Percentiles rank a stretch among this genome's conserved stretches.
Evolutionary conservation across 2,888 invertebrate species (phyloP).

Genomic region (Mechanitis messenoides): DNA sequence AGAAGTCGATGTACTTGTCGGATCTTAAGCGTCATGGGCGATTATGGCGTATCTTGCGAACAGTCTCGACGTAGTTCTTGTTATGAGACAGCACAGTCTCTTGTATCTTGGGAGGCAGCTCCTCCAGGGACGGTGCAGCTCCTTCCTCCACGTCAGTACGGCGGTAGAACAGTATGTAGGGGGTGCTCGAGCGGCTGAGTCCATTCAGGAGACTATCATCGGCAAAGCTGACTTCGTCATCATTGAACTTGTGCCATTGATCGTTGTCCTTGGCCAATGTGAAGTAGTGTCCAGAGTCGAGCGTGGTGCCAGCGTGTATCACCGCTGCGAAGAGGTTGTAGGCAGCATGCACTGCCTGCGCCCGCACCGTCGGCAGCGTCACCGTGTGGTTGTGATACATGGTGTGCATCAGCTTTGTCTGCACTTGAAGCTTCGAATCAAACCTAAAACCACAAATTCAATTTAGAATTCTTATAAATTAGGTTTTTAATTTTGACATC

Average conservation of each 20-base stretch:
- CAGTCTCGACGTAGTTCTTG: conserved; percentile 52
- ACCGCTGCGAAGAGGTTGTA: conserved; percentile 89
- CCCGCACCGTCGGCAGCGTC: conserved; percentile 57
- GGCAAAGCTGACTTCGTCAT: conserved; percentile 81
- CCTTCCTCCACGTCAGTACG: conserved; percentile 65
- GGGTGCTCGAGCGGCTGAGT: conserved; percentile 84
- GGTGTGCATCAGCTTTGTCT: conserved; percentile 87
- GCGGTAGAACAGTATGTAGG: conserved; percentile 87
- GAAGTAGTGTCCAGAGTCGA: conserved; percentile 93
- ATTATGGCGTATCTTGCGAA: conserved; percentile 41
- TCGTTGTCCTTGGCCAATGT: conserved; percentile 84
- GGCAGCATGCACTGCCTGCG: conserved; percentile 22
- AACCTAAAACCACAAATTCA: conserved; percentile 39
- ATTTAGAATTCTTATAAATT: not conserved
- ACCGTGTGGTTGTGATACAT: conserved; percentile 78
- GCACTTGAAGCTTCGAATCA: conserved; percentile 74
- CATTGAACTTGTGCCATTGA: conserved; percentile 89
- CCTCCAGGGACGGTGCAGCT: conserved; percentile 45
- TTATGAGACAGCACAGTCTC: conserved; percentile 54
- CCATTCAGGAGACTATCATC: conserved; percentile 78
- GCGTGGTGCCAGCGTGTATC: conserved; percentile 88
- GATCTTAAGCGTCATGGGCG: conserved; percentile 58
- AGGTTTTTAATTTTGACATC: not conserved
- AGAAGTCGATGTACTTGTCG: conserved; percentile 44
- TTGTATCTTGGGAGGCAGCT: conserved; percentile 51